Evolutionary conservation across 1,140 invertebrate species (phyloP).

Genomic region (Zelostemma sp.): DNA sequence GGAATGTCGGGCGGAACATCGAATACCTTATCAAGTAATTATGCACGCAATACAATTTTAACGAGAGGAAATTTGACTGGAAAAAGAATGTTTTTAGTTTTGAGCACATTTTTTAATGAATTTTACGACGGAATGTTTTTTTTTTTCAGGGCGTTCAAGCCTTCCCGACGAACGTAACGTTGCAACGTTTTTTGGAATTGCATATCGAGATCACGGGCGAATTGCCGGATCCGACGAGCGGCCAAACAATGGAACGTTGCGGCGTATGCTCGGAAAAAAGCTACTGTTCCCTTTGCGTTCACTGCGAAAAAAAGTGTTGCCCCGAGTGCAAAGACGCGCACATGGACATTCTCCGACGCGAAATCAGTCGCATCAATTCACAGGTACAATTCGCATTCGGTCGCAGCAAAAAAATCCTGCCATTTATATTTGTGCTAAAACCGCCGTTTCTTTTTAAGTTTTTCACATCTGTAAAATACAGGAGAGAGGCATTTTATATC

Average conservation of each 20-base stretch:
- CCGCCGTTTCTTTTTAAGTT: no score
- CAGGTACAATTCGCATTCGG: no score
- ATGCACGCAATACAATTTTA: background rate
- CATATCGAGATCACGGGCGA: slow-evolving; percentile 95
- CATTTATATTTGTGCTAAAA: no score
- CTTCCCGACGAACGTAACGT: slow-evolving; percentile 96
- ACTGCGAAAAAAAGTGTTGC: slow-evolving; percentile 96
- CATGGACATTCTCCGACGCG: slow-evolving; percentile 93
- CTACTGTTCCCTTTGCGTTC: slow-evolving; percentile 88
- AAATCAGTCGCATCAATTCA: slow-evolving; percentile 94
- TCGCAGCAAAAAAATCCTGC: no score
- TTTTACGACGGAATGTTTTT: background rate
- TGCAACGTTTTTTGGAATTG: slow-evolving; percentile 94
- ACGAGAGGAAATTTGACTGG: no score
- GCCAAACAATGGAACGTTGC: slow-evolving; percentile 87
- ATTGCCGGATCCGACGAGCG: slow-evolving; percentile 87
- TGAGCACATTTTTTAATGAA: no score
- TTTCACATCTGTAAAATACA: no score
- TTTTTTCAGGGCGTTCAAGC: slow-evolving; percentile 83
- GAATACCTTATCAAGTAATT: slow-evolving; percentile 88
- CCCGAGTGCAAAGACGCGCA: slow-evolving; percentile 93
- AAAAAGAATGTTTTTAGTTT: no score
- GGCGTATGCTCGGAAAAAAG: slow-evolving; percentile 96
- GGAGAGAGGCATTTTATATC: no score
- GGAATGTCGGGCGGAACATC: slow-evolving; percentile 97